Percentiles rank a stretch among this genome's conserved stretches.
Conservation (phyloP, 2,113 vertebrate species). For the Strix aluco region DNA sequence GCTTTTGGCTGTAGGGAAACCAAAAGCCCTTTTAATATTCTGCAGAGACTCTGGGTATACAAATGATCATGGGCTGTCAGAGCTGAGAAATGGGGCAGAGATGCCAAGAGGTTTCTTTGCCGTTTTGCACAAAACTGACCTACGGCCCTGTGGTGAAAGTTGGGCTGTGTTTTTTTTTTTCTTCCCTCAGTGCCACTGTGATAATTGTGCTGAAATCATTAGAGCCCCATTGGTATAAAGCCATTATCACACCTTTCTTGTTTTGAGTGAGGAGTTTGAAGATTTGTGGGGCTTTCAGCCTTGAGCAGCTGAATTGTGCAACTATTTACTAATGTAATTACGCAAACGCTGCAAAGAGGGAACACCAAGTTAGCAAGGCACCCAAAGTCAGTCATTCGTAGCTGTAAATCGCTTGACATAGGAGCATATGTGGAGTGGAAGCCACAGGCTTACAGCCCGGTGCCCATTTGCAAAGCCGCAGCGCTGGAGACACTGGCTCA, state of each 20-base stretch:
- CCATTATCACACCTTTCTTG: background rate
- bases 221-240: background rate
- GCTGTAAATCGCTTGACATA: fast-evolving
- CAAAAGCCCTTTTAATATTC: conserved; percentile 33
- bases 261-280: background rate
- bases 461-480: background rate
- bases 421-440: background rate
- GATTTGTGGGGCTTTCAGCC: background rate
- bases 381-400: background rate
- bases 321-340: background rate
- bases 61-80: background rate
- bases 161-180: background rate
- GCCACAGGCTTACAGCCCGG: background rate
- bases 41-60: conserved; percentile 26
- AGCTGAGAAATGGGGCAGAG: conserved; percentile 23
- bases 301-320: background rate
- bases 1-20: conserved; percentile 53
- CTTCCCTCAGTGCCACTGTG: background rate
- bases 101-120: conserved; percentile 27
- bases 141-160: background rate
- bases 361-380: background rate
- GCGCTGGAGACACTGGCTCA: background rate
- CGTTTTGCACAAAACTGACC: background rate
- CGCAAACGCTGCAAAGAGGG: background rate
- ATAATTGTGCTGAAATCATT: background rate